Evolutionary conservation across 2,797 vertebrate species (phyloP).

Genomic region (Xenopus petersii): DNA sequence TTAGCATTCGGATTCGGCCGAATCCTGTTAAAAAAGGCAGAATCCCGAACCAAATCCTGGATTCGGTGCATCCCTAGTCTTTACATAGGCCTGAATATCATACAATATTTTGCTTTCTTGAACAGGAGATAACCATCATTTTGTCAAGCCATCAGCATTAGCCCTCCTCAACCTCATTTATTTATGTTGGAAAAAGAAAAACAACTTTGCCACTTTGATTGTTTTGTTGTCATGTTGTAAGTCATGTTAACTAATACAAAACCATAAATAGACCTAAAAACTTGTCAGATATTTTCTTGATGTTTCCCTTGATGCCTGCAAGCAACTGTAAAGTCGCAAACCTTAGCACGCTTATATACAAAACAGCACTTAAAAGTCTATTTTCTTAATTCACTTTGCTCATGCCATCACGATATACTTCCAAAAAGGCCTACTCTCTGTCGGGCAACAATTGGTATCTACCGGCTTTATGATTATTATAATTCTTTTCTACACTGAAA

Average conservation of each 20-base stretch:
- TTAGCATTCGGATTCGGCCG: no score
- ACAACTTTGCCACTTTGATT: constrained; percentile 61
- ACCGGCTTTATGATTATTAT: not conserved
- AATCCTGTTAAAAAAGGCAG: no score
- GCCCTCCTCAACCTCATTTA: constrained; percentile 71
- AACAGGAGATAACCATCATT: constrained; percentile 57
- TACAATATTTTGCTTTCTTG: constrained; percentile 62
- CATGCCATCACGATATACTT: not conserved
- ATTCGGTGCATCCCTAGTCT: constrained; percentile 11
- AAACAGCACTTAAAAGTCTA: constrained; percentile 7
- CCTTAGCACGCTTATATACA: not conserved
- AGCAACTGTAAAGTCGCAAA: not conserved
- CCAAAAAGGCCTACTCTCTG: constrained; percentile 16
- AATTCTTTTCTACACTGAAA: constrained; percentile 15
- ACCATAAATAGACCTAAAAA: constrained; percentile 75
- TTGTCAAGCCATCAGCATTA: constrained; percentile 71
- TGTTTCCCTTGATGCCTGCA: constrained; percentile 60
- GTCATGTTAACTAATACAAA: constrained; percentile 81
- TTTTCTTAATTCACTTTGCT: constrained; percentile 15
- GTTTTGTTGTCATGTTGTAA: constrained; percentile 67
- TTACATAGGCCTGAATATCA: constrained; percentile 61
- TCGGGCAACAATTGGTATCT: not conserved
- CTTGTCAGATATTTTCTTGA: constrained; percentile 73
- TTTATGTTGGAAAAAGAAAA: constrained; percentile 67
- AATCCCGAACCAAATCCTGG: no score